A percentile compares a stretch with the other conserved stretches of the same genome.
These are phyloP conservation scores for Proales similis DNA, from an alignment of 1,140 invertebrate species.

Conservation along the genomic window DNA sequence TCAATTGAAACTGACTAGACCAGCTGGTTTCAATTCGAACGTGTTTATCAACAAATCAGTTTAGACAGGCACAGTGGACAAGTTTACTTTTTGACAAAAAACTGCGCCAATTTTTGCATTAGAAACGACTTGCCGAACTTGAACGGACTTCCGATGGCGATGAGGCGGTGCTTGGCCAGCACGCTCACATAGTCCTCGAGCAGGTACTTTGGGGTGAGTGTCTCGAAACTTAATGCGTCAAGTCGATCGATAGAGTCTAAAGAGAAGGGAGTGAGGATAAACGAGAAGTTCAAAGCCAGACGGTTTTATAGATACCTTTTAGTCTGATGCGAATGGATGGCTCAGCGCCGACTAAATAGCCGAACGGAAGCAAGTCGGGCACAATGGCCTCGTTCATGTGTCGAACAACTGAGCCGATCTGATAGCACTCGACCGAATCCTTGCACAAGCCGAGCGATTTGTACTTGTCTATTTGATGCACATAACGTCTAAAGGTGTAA, in stretches of 20 bases:
- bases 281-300: too few species aligned
- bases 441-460: slow-evolving; percentile 14
- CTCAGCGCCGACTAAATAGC: slow-evolving; percentile 77
- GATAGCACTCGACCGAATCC: slow-evolving; percentile 21
- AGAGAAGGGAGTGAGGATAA: too few species aligned
- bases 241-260: slow-evolving; percentile 72
- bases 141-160: slow-evolving; percentile 89
- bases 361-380: slow-evolving; percentile 81
- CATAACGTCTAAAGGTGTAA: slow-evolving; percentile 17
- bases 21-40: too few species aligned
- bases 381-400: slow-evolving; percentile 50
- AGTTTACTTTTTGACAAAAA: slow-evolving; percentile 55
- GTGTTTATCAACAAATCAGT: too few species aligned
- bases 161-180: slow-evolving; percentile 77
- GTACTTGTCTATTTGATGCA: background rate
- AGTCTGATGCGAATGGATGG: slow-evolving; percentile 58
- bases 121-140: slow-evolving; percentile 94
- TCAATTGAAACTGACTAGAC: too few species aligned
- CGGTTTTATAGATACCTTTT: too few species aligned
- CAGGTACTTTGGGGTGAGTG: slow-evolving; percentile 88
- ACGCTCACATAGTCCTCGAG: slow-evolving; percentile 82
- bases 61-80: too few species aligned
- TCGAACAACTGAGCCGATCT: slow-evolving; percentile 12
- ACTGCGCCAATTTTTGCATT: slow-evolving; percentile 85
- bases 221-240: slow-evolving; percentile 87